These are phyloP conservation scores for Anguilla pacifica DNA, from an alignment of 2,797 vertebrate species.

Conservation along the genomic window DNA sequence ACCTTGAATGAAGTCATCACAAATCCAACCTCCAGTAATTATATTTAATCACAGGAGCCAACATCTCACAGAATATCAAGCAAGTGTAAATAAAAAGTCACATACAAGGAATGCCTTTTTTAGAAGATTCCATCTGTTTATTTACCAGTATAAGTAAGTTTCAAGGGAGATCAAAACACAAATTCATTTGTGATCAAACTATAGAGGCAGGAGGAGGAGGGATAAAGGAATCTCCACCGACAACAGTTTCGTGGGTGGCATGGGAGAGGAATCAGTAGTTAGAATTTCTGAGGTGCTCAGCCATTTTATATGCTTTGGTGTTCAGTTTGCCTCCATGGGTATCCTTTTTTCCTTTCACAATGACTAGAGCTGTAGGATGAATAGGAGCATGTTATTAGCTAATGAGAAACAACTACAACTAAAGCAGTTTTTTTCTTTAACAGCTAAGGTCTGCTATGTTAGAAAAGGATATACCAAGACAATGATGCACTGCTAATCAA, in stretches of 20 bases:
- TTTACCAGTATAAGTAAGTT: slow-evolving; percentile 27
- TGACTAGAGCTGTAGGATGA: slow-evolving; percentile 43
- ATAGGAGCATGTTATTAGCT: neutral
- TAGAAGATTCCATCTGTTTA: slow-evolving; percentile 44
- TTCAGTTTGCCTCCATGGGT: slow-evolving; percentile 48
- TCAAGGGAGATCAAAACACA: slow-evolving; percentile 36
- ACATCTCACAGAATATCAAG: neutral
- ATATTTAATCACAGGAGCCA: neutral
- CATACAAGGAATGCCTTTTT: neutral
- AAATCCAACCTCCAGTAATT: slow-evolving; percentile 1
- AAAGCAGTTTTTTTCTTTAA: neutral
- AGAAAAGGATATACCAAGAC: neutral
- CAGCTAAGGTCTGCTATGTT: neutral
- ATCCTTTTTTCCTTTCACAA: slow-evolving; percentile 44
- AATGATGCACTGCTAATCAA: neutral
- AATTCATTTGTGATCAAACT: slow-evolving; percentile 37
- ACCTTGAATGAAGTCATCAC: neutral
- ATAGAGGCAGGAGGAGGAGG: too few relatives aligned
- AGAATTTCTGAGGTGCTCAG: slow-evolving; percentile 29
- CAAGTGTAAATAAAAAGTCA: neutral
- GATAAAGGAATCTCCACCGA: neutral
- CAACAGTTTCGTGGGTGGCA: neutral
- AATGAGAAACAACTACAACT: neutral
- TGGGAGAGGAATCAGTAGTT: slow-evolving; percentile 22
- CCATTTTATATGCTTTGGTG: slow-evolving; percentile 29